Percentiles rank a stretch among this genome's conserved stretches.
These are phyloP conservation scores for Leucopsar rothschildi DNA, from an alignment of 2,113 vertebrate genomes.

Conservation along the genomic window DNA sequence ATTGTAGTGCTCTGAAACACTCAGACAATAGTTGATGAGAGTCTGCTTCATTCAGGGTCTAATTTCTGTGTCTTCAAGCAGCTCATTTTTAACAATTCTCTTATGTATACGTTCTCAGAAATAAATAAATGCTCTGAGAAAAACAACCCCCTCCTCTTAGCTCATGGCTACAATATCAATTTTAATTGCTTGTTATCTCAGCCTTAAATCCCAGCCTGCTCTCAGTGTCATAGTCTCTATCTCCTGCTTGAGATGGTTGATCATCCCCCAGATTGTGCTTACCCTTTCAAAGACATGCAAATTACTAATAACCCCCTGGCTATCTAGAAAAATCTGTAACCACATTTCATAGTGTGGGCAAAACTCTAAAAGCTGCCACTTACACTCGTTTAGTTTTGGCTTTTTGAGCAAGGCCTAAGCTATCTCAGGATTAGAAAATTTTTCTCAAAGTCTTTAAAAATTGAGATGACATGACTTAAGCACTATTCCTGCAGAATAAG, in stretches of 20 bases:
- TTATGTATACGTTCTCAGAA: neutral
- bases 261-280: neutral
- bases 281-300: neutral
- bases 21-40: neutral
- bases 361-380: neutral
- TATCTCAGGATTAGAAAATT: neutral
- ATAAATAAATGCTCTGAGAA: neutral
- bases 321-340: neutral
- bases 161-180: neutral
- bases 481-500: neutral
- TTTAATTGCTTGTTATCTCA: neutral
- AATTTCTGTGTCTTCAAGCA: conserved; percentile 24
- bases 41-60: neutral
- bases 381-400: neutral
- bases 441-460: neutral
- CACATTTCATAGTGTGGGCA: neutral
- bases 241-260: neutral
- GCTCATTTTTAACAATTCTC: neutral
- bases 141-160: neutral
- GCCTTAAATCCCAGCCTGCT: neutral
- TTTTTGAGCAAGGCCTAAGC: neutral
- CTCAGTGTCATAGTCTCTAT: neutral
- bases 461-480: neutral
- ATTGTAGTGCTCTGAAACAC: neutral
- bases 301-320: neutral